phyloP scores from a whole-genome alignment of 1,140 invertebrate species.

The Apis laboriosa region DNA sequence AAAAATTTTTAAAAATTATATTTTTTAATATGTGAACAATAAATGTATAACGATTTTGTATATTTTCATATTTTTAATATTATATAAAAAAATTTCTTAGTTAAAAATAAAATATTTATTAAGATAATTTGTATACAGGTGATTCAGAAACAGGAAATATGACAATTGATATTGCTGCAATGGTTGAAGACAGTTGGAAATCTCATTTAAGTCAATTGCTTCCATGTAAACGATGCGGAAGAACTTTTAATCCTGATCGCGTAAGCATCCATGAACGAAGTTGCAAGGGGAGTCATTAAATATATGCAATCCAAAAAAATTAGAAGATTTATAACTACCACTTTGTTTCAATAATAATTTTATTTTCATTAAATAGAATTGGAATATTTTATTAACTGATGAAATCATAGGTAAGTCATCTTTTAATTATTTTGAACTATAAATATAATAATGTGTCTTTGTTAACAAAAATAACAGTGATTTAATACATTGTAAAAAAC shows the following conservation, averaged over 20 bases:
- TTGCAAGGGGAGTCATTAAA: slow-evolving; percentile 80
- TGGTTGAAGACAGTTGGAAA: slow-evolving; percentile 83
- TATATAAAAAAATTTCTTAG: background rate
- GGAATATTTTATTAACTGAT: background rate
- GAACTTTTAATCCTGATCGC: slow-evolving; percentile 88
- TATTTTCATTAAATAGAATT: background rate
- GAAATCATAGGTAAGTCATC: background rate
- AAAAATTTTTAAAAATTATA: background rate
- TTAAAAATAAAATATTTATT: slow-evolving; percentile 4
- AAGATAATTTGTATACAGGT: slow-evolving; percentile 38
- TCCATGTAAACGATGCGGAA: slow-evolving; percentile 85
- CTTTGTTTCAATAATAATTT: slow-evolving; percentile 1
- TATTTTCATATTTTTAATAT: no score
- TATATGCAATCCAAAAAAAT: background rate
- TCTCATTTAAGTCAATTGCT: slow-evolving; percentile 83
- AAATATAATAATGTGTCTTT: background rate
- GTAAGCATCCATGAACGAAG: slow-evolving; percentile 85
- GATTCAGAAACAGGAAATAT: slow-evolving; percentile 36
- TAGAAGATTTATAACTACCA: background rate
- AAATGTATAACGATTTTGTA: background rate
- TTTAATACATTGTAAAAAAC: background rate
- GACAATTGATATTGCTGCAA: slow-evolving; percentile 38
- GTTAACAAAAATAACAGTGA: background rate
- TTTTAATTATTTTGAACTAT: background rate
- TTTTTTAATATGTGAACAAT: background rate